Percentiles rank a stretch among this genome's conserved stretches.
These are phyloP conservation scores for Spea multiplicata DNA, from an alignment of 2,113 vertebrate species.

Conservation along the genomic window DNA sequence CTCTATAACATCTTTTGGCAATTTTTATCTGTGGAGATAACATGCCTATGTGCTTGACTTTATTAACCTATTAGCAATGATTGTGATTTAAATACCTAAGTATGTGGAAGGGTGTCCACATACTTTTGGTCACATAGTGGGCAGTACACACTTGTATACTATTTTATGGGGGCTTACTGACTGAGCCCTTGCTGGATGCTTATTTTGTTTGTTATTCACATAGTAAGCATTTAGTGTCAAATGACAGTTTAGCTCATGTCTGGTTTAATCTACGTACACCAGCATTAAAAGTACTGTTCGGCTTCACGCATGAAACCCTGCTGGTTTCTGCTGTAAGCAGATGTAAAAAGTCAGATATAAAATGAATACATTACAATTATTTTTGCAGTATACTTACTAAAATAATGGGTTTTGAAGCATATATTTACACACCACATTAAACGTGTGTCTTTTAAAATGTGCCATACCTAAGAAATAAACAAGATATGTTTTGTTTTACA, in stretches of 20 bases:
- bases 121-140: too few species aligned
- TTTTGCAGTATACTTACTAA: background rate
- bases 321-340: slow-evolving; percentile 30
- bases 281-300: slow-evolving; percentile 8
- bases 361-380: background rate
- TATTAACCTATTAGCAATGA: too few species aligned
- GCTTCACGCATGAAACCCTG: slow-evolving; percentile 16
- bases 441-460: background rate
- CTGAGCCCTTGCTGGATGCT: slow-evolving; percentile 20
- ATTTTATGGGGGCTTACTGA: slow-evolving; percentile 31
- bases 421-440: background rate
- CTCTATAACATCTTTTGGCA: too few species aligned
- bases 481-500: background rate
- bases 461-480: background rate
- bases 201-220: slow-evolving; percentile 19
- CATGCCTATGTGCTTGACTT: too few species aligned
- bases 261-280: slow-evolving; percentile 35
- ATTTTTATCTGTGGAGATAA: too few species aligned
- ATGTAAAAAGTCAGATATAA: slow-evolving; percentile 19
- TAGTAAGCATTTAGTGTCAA: slow-evolving; percentile 24
- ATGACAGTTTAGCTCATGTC: slow-evolving; percentile 31
- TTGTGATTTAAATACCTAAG: too few species aligned
- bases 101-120: too few species aligned
- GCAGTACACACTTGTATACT: slow-evolving; percentile 5
- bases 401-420: slow-evolving; percentile 7